These are phyloP conservation scores for Standfussiana lucernea DNA, from an alignment of 2,888 invertebrate genomes.

Conservation along the genomic window DNA sequence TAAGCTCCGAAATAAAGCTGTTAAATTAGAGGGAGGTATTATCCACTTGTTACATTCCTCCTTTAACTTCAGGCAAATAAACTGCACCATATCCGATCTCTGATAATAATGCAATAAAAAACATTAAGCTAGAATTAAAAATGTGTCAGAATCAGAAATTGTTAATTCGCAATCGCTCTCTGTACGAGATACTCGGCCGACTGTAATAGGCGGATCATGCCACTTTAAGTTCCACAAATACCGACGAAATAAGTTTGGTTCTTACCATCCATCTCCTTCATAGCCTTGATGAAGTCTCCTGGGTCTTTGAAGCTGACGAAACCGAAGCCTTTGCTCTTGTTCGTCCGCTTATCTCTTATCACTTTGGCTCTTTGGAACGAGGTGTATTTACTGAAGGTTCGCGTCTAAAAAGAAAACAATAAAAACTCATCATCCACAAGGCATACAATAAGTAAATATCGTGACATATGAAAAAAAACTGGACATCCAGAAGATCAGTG, in stretches of 20 bases:
- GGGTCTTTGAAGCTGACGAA: constrained; percentile 99
- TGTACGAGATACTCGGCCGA: not conserved
- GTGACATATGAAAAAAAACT: not conserved
- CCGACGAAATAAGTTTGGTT: not conserved
- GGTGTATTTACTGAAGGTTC: constrained; percentile 98
- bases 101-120: too few species aligned
- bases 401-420: constrained; percentile 87
- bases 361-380: constrained; percentile 99
- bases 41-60: not conserved
- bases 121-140: not conserved
- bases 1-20: too few species aligned
- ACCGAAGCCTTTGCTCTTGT: constrained; percentile 99
- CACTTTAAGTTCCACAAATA: not conserved
- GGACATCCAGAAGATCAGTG: not conserved
- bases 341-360: constrained; percentile 98
- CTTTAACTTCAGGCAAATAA: too few species aligned
- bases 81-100: not conserved
- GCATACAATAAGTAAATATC: not conserved
- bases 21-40: not conserved
- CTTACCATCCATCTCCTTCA: constrained; percentile 99
- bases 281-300: constrained; percentile 98
- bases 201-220: not conserved
- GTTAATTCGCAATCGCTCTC: not conserved
- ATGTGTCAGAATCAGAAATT: not conserved
- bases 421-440: not conserved